A percentile compares a stretch with the other conserved stretches of the same genome.
These are phyloP conservation scores for Rhagium mordax DNA, from an alignment of 2,888 invertebrate genomes.

Conservation along the genomic window DNA sequence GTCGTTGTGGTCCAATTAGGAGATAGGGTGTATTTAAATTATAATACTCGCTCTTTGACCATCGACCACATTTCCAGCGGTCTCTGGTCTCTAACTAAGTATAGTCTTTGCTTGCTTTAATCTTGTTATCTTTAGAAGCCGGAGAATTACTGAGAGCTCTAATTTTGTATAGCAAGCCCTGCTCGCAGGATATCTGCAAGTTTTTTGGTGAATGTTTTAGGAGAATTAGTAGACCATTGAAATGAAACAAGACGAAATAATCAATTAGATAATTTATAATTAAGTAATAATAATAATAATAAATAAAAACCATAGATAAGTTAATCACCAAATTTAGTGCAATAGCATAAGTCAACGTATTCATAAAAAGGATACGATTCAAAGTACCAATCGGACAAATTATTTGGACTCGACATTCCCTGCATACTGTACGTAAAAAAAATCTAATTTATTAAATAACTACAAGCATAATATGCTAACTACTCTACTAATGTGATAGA, in stretches of 20 bases:
- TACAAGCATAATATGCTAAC: not conserved
- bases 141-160: conserved; percentile 1
- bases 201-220: not conserved
- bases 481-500: conserved; percentile 21
- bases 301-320: too few relatives aligned
- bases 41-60: conserved; percentile 54
- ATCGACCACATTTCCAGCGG: conserved; percentile 26
- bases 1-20: conserved; percentile 55
- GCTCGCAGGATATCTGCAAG: not conserved
- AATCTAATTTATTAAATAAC: not conserved
- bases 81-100: conserved; percentile 26
- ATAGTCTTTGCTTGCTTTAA: conserved; percentile 24
- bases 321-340: too few relatives aligned
- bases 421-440: too few relatives aligned
- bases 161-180: not conserved
- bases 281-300: too few relatives aligned
- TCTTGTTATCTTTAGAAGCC: conserved; percentile 26
- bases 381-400: too few relatives aligned
- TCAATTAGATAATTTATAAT: not conserved
- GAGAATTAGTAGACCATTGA: not conserved
- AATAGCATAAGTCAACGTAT: too few relatives aligned
- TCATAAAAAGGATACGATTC: too few relatives aligned
- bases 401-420: too few relatives aligned
- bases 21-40: conserved; percentile 50
- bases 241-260: too few relatives aligned